These are phyloP conservation scores for Chelonoidis abingdonii DNA, from an alignment of 2,113 vertebrate species.

Conservation along the genomic window DNA sequence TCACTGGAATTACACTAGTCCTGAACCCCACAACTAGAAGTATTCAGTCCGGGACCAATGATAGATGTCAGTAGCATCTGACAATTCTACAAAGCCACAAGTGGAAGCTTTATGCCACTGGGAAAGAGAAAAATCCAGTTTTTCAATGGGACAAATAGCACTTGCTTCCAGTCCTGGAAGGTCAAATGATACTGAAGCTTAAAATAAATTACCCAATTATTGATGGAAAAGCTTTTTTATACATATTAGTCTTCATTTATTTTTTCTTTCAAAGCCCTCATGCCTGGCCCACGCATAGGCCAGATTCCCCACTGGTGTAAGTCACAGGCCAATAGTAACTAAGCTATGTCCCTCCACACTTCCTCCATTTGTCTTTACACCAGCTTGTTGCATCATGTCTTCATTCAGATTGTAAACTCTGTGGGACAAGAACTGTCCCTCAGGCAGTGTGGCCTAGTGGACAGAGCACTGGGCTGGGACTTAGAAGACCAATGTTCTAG, in stretches of 20 bases:
- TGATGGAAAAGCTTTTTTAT: background rate
- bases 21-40: background rate
- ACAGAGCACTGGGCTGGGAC: background rate
- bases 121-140: background rate
- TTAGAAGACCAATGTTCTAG: background rate
- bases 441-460: background rate
- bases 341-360: background rate
- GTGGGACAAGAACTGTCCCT: background rate
- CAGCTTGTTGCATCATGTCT: background rate
- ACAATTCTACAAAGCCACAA: background rate
- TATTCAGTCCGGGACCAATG: background rate
- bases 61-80: background rate
- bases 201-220: background rate
- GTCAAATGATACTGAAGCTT: background rate
- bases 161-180: background rate
- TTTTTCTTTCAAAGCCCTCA: background rate
- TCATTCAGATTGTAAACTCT: background rate
- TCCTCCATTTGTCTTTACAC: background rate
- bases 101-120: background rate
- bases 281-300: background rate
- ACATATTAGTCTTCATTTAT: background rate
- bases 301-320: background rate
- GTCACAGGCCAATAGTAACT: background rate
- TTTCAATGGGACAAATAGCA: background rate
- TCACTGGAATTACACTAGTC: background rate